phyloP scores from a whole-genome alignment of 2,113 vertebrate species.

The Upupa epops region DNA sequence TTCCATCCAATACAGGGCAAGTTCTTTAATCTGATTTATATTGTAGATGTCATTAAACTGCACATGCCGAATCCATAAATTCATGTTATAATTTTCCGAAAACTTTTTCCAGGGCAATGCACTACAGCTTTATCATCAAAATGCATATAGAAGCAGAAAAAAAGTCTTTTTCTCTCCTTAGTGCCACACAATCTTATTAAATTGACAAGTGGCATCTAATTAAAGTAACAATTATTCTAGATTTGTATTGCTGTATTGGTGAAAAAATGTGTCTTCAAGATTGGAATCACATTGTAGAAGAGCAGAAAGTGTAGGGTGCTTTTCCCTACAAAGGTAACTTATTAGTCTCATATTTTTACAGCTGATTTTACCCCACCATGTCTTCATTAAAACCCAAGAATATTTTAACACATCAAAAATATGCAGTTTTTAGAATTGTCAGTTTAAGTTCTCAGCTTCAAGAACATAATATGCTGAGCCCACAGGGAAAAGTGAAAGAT shows the following conservation, averaged over 20 bases:
- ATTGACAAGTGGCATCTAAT: neutral
- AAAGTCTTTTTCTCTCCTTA: neutral
- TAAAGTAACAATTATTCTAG: neutral
- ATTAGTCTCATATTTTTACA: neutral
- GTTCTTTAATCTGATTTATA: neutral
- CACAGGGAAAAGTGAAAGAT: neutral
- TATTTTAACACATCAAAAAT: neutral
- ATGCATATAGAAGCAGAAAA: neutral
- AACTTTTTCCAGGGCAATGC: neutral
- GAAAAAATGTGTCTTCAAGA: neutral
- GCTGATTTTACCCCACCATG: neutral
- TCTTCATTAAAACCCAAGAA: neutral
- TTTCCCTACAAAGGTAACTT: neutral
- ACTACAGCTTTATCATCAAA: neutral
- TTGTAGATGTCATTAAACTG: neutral
- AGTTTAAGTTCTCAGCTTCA: neutral
- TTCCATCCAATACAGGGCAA: neutral
- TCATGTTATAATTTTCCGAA: neutral
- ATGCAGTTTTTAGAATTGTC: rapidly evolving
- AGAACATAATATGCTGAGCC: neutral
- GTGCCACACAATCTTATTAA: neutral
- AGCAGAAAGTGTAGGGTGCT: neutral
- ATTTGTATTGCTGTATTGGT: neutral
- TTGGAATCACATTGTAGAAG: neutral
- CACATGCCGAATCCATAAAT: neutral